phyloP scores from a whole-genome alignment of 2,113 vertebrate species.

The Strigops habroptila region DNA sequence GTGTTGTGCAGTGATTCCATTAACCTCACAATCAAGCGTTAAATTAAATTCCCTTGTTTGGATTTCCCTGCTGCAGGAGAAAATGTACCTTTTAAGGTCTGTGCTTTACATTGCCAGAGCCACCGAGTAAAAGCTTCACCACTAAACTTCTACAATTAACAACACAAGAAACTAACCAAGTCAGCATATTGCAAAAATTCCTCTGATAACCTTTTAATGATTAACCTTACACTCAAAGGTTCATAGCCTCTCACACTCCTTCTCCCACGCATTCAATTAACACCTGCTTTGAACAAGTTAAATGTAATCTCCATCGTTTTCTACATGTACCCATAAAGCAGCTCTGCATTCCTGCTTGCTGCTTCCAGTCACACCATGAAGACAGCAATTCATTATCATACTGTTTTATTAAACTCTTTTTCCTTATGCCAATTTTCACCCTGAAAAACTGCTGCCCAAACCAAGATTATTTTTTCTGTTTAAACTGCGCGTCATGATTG shows the following conservation, averaged over 20 bases:
- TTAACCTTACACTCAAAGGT: not conserved
- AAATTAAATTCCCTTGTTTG: constrained; percentile 67
- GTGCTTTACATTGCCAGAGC: constrained; percentile 56
- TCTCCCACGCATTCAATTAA: not conserved
- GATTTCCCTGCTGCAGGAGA: constrained; percentile 42
- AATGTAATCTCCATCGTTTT: not conserved
- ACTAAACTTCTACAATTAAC: constrained; percentile 51
- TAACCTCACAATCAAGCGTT: constrained; percentile 67
- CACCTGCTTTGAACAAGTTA: not conserved
- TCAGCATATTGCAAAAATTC: constrained; percentile 50
- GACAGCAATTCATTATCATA: not conserved
- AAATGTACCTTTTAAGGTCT: constrained; percentile 37
- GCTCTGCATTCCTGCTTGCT: not conserved
- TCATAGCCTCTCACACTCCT: not conserved
- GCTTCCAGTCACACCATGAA: not conserved
- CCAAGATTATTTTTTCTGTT: not conserved
- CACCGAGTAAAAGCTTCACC: constrained; percentile 18
- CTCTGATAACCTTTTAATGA: constrained; percentile 34
- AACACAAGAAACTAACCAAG: constrained; percentile 49
- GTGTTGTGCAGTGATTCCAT: constrained; percentile 59
- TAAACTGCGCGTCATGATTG: not conserved
- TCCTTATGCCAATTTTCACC: not conserved
- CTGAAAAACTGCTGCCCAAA: not conserved
- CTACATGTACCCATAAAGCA: not conserved
- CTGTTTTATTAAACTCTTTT: not conserved